phyloP scores from a whole-genome alignment of 2,888 invertebrate genomes.

The Subacronicta megacephala region DNA sequence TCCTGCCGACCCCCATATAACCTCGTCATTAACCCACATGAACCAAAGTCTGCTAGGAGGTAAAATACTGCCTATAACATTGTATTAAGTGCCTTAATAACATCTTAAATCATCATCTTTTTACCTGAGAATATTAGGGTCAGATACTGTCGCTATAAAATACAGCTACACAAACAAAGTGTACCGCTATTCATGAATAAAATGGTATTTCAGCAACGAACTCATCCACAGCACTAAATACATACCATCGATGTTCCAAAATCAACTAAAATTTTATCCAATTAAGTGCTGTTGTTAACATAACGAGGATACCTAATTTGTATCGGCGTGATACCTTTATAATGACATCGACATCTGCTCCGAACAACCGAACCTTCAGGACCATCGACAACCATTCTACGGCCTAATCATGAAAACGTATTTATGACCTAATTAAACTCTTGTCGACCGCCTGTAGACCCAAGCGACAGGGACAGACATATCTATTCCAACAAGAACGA shows the following conservation, averaged over 20 bases:
- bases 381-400: constrained; percentile 66
- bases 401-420: constrained; percentile 88
- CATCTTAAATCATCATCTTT: constrained; percentile 12
- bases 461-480: constrained; percentile 66
- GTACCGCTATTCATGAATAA: too few species aligned
- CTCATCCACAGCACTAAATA: constrained; percentile 11
- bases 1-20: not conserved
- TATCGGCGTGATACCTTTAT: constrained; percentile 63
- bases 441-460: constrained; percentile 76
- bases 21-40: constrained; percentile 1
- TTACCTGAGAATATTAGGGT: too few species aligned
- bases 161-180: not conserved
- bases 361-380: constrained; percentile 65
- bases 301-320: constrained; percentile 65
- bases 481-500: constrained; percentile 57
- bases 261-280: constrained; percentile 47
- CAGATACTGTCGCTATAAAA: not conserved
- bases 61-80: constrained; percentile 4
- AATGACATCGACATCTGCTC: constrained; percentile 76
- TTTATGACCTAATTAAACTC: constrained; percentile 90
- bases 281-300: constrained; percentile 62
- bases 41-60: not conserved
- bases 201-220: not conserved
- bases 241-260: constrained; percentile 37
- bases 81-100: not conserved